Base-by-base conservation (phyloP, 1,140 invertebrate species). In the Drosophila auraria region DNA sequence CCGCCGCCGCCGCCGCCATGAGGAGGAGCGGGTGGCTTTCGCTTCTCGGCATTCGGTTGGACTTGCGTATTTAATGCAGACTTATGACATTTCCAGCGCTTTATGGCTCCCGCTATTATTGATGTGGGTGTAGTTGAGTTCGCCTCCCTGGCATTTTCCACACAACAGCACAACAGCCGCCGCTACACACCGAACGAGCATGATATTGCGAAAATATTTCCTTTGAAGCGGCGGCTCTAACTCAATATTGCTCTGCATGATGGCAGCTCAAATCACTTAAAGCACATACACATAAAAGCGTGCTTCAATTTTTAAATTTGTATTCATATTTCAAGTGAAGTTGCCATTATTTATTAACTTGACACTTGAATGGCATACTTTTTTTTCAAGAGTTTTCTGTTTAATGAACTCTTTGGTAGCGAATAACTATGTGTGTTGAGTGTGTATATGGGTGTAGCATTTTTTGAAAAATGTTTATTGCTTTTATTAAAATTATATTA, bases 41-140 rank as follows among this genome's bases (percentile, higher is more conserved):
- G 27, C 50, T 11, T n/a, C 49, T 27, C 49, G 49, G 15, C 51
- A 14, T 53, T 54, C 53, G 47, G 2, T 47, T 45, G 68, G 62
- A 68, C 61, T 50, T 82, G 74, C 74, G 65, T 78, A 83, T 74
- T 78, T 64, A 61, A 78, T 76, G 81, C 71, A 71, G 72, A 58
- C 76, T 80, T 83, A 69, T 84, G 82, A 66, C 77, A 59, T 75
- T 83, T 69, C 53, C 36, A 66, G 57, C 70, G 77, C 30, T 60
- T 65, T 45, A 50, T 15, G 47, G 61, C 63, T 33, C 44, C 63
- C 40, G 30, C 25, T 49, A 40, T 57, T 68, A 71, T 49, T 40
- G 25, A 60, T 69, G 47, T 27, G 49, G 14, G 38, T 65, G 27
- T 53, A 38, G 57, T 8, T 54, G 58, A 12, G 23, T 17, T 30